Conservation (phyloP, 2,888 invertebrate species). For the Idaea straminata region DNA sequence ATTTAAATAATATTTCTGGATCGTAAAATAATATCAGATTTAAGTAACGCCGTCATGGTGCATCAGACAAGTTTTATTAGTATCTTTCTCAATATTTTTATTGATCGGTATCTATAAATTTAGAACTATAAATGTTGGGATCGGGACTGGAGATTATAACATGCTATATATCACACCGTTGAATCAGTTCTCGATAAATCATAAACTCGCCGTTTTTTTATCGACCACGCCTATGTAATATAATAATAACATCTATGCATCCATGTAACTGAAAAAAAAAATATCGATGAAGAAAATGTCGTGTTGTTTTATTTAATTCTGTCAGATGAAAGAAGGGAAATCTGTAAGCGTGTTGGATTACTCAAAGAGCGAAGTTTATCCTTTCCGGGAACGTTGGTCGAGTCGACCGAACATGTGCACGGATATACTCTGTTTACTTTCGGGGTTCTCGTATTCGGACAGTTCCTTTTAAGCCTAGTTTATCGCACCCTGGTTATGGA, state of each 20-base stretch:
- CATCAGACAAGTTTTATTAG: constrained; percentile 49
- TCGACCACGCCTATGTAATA: constrained; percentile 38
- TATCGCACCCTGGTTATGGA: constrained; percentile 52
- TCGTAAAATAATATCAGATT: constrained; percentile 49
- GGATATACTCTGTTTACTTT: constrained; percentile 68
- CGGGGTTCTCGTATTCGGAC: constrained; percentile 58
- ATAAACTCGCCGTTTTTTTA: constrained; percentile 57
- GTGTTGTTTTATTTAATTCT: constrained; percentile 16
- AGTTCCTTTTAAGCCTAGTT: constrained; percentile 63
- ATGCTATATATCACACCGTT: constrained; percentile 57
- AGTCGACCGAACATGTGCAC: constrained; percentile 50
- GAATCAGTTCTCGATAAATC: constrained; percentile 58
- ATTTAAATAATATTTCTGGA: constrained; percentile 51
- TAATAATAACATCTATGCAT: background rate
- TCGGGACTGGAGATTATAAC: constrained; percentile 38
- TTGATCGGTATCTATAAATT: constrained; percentile 63
- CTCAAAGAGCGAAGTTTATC: constrained; percentile 44
- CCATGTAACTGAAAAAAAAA: background rate
- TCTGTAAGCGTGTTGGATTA: constrained; percentile 38
- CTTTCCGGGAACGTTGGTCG: constrained; percentile 40
- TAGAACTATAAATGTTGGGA: constrained; percentile 47
- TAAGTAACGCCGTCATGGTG: constrained; percentile 40
- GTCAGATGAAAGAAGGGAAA: constrained; percentile 27
- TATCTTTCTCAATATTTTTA: constrained; percentile 58
- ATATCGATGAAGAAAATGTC: constrained; percentile 12